Evolutionary conservation across 2,888 invertebrate species (phyloP), one percentile per base, ranked within the genome.

Genomic region (Nematopogon swammerdamellus): DNA sequence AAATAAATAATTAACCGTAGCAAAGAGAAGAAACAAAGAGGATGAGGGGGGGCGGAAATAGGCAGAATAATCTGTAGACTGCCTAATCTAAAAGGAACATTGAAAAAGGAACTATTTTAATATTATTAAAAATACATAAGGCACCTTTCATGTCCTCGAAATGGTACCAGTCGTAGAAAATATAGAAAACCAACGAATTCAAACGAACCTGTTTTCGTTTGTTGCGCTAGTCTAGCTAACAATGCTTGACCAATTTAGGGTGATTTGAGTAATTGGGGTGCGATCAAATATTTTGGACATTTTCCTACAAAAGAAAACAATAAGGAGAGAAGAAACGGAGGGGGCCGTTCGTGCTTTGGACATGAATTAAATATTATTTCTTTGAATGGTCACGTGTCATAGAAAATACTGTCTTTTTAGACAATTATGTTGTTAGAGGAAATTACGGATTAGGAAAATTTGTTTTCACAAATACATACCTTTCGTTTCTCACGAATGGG

Each of bases 321-420:
- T 3, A 14, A 36, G 14, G n/a, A 14, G 11, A 14, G 11, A 14
- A 4, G 25, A 10, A 25, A 25, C 5, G 11, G 42, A 36, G 42
- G 25, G 18, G 18, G 42, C 46, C 16, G 19, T 14, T 30, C 36
- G 14, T 16, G 36, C 18, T 18, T 47, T 14, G 10, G 17, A 25
- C 29, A 25, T 36, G 36, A 36, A 36, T 36, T 36, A 14, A 36
- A 36, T 36, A 36, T 36, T 8, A 25, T 47, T 18, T 36, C 36
- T 47, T 47, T 36, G 30, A 47, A 36, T 43, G 44, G 48, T 43
- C 49, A 45, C 49, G 49, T 49, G 49, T 45, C 49, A 49, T 36
- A 45, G 19, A 19, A 49, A 49, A 45, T 16, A 45, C 19, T 30
- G 49, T 16, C 8, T 19, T 4, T 36, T 6, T 14, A 14, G n/a